phyloP scores from a whole-genome alignment of 2,888 invertebrate genomes.

The Panorpa germanica region DNA sequence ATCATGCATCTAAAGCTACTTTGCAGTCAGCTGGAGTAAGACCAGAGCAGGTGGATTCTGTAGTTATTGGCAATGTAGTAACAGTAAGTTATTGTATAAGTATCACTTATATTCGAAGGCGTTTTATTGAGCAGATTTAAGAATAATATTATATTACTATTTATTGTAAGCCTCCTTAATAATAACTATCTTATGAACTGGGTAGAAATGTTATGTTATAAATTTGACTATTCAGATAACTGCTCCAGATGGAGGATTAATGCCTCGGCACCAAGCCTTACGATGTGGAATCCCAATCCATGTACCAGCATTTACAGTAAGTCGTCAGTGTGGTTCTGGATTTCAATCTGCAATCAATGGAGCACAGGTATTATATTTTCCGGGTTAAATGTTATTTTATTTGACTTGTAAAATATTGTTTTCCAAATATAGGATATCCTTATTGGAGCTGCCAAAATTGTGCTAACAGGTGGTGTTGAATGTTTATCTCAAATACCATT shows the following conservation, averaged over 20 bases:
- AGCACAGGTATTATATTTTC: no score
- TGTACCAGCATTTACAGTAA: conserved; percentile 71
- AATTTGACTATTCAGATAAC: conserved; percentile 36
- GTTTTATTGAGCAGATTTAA: no score
- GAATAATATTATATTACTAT: no score
- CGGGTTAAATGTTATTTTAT: no score
- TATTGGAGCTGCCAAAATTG: conserved; percentile 66
- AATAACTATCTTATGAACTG: no score
- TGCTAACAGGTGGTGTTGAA: conserved; percentile 82
- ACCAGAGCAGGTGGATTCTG: conserved; percentile 75
- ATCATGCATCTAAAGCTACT: conserved; percentile 61
- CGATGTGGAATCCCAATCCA: conserved; percentile 71
- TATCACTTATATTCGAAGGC: no score
- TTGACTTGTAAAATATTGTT: no score
- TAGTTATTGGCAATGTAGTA: conserved; percentile 79
- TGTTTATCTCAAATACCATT: conserved; percentile 92
- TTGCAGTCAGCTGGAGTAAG: conserved; percentile 58
- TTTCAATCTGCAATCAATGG: conserved; percentile 88
- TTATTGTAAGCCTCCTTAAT: no score
- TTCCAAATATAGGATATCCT: no score
- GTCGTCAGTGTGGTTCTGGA: conserved; percentile 92
- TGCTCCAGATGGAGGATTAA: conserved; percentile 65
- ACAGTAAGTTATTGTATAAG: conserved; percentile 34
- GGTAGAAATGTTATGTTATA: no score
- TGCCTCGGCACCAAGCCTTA: conserved; percentile 76